Evolutionary conservation across 1,140 invertebrate species (phyloP), one percentile per base, ranked within the genome.

Genomic region (Drosophila tani): DNA sequence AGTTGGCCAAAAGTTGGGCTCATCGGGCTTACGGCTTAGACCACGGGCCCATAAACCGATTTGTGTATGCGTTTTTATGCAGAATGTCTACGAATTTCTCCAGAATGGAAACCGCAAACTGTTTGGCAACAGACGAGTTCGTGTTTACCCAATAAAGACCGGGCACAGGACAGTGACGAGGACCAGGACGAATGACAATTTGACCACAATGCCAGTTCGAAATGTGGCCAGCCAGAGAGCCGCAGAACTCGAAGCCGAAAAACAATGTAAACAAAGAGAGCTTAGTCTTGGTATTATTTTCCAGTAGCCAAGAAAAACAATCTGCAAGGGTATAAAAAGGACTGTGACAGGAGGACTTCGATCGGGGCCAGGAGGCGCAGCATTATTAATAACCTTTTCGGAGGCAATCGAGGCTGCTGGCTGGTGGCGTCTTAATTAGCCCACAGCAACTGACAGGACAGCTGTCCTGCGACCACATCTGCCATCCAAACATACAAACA

Each of bases 171-270:
- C 47, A 35, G 51, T n/a, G 51, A 21, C 68, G 68, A 58, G 38
- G 47, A 24, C 45, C 27, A 40, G 53, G 53, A 56, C 32, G 53
- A 69, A 41, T 51, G 82, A 88, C 85, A 90, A 75, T 68, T 75
- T 75, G 78, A 88, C 84, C 84, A 90, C 84, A 88, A 84, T 79
- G 73, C 74, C 47, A 88, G 82, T 81, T 81, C 66, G 69, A 83
- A 81, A 78, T 88, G 65, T 88, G 84, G 63, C 55, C 57, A 56
- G 60, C 24, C 51, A 55, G 58, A 63, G 56, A 69, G 70, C 62
- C 40, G 47, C 71, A 75, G 40, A 21, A 7, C 49, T 15, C 40
- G 24, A 29, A 46, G 50, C 62, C 79, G 1, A 56, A 55, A 56
- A 40, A 56, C 53, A 56, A 56, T 56, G 53, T 56, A 56, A 56